These are phyloP conservation scores for Margaritifera margaritifera DNA, from an alignment of 2,888 invertebrate species.

Conservation along the genomic window DNA sequence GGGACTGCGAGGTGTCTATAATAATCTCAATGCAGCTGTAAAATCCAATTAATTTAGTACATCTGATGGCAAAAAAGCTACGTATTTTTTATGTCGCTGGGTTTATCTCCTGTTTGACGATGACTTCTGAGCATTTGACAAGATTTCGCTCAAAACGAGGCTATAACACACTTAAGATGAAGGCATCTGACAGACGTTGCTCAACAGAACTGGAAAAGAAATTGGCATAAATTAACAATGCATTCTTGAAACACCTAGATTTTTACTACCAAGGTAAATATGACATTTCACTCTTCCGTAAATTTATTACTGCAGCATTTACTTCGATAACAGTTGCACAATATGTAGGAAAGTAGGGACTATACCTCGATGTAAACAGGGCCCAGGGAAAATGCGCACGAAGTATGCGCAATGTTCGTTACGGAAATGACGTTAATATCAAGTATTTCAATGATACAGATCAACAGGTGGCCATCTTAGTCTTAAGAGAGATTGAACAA, in stretches of 20 bases:
- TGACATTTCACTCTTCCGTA: conserved; percentile 2
- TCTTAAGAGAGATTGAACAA: too few species aligned
- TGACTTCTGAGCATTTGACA: conserved; percentile 4
- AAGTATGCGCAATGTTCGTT: conserved; percentile 23
- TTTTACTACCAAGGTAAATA: conserved; percentile 4
- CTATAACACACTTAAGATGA: conserved; percentile 47
- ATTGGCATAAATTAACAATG: background rate
- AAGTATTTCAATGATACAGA: conserved; percentile 23
- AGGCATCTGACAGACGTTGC: conserved; percentile 1
- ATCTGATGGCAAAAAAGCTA: too few species aligned
- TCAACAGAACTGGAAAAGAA: background rate
- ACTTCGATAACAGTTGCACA: too few species aligned
- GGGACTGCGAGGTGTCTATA: too few species aligned
- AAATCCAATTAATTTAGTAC: too few species aligned
- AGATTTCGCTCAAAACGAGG: conserved; percentile 51
- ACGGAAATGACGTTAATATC: conserved; percentile 32
- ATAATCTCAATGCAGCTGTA: too few species aligned
- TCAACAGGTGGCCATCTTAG: background rate
- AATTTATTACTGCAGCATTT: too few species aligned
- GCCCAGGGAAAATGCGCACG: conserved; percentile 19
- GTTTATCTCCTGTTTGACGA: too few species aligned
- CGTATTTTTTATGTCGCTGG: too few species aligned
- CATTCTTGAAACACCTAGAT: background rate
- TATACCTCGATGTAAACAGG: too few species aligned
- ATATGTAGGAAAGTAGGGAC: too few species aligned